phyloP scores from a whole-genome alignment of 2,888 invertebrate genomes.

The Corbicula japonica region DNA sequence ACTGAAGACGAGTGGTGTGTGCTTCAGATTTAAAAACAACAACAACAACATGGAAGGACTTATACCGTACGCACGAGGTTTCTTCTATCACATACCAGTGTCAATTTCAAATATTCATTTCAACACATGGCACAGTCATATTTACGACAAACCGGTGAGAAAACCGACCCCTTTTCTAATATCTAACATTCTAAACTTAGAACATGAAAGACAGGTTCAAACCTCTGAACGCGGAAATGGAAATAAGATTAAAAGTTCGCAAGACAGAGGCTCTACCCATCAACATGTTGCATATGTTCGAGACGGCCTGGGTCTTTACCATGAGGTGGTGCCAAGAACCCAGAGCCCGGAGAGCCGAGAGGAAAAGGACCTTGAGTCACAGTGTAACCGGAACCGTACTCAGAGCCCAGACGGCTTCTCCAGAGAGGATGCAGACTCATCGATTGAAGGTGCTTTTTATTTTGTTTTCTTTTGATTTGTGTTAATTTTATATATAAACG shows the following conservation, averaged over 20 bases:
- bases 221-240: neutral
- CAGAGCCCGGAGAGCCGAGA: slow-evolving; percentile 11
- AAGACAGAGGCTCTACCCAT: neutral
- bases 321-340: slow-evolving; percentile 19
- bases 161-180: slow-evolving; percentile 95
- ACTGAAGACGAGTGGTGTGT: too few species aligned
- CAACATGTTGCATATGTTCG: neutral
- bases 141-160: slow-evolving; percentile 93
- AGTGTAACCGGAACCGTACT: too few species aligned
- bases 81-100: slow-evolving; percentile 54
- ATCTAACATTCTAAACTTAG: slow-evolving; percentile 93
- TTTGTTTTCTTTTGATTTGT: too few species aligned
- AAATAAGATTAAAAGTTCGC: neutral
- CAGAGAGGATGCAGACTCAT: too few species aligned
- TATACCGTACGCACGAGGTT: slow-evolving; percentile 43
- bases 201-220: slow-evolving; percentile 18
- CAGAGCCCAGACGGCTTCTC: too few species aligned
- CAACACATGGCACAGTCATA: slow-evolving; percentile 94
- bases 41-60: slow-evolving; percentile 66
- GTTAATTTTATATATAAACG: too few species aligned
- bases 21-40: too few species aligned
- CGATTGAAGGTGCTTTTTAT: too few species aligned
- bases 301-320: slow-evolving; percentile 8
- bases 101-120: slow-evolving; percentile 73
- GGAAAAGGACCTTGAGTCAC: too few species aligned